Base-by-base conservation (phyloP, 1,140 invertebrate species). In the Drosophila lacertosa region DNA sequence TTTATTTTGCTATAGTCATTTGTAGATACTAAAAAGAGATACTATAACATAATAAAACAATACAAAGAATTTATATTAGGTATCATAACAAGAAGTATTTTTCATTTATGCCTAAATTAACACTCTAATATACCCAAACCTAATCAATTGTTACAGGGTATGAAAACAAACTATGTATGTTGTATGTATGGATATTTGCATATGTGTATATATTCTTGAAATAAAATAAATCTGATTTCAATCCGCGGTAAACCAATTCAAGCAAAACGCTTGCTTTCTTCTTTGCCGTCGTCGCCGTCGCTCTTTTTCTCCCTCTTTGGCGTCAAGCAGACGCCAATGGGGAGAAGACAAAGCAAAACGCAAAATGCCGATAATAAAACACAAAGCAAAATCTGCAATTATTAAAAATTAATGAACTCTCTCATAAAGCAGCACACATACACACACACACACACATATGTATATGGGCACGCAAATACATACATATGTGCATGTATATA, bases 321-420 rank as follows among this genome's bases (percentile, higher is more conserved):
- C 50, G 9, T 18, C 37, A 35, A 53, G 44, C 20, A 50, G 13
- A 39, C 32, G 33, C 48, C 26, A 37, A 42, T 55, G 51, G 15
- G 11, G 18, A 29, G 18, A 33, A 70, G 60, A 69, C 62, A 53
- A 45, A 72, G 55, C 54, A 72, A 59, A 67, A 65, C 48, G 60
- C 70, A 74, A 70, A 86, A 50, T 74, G 73, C 77, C 82, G 81
- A 86, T 86, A 86, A 76, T 63, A 83, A 75, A 81, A 57, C 68
- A 77, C 79, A 81, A 77, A 74, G 59, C 67, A 29, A 70, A 65
- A 51, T 65, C 50, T 54, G 82, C 77, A 81, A 77, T 81, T 66
- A 88, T 81, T 77, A 74, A 86, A 54, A 81, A 77, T 74, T 73
- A 84, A 84, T 76, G 79, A 84, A 76, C 73, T 54, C 37, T 33